Percentiles rank a stretch among this genome's conserved stretches.
Conservation (phyloP, 2,113 vertebrate genomes). For the Micronycteris hirsuta region DNA sequence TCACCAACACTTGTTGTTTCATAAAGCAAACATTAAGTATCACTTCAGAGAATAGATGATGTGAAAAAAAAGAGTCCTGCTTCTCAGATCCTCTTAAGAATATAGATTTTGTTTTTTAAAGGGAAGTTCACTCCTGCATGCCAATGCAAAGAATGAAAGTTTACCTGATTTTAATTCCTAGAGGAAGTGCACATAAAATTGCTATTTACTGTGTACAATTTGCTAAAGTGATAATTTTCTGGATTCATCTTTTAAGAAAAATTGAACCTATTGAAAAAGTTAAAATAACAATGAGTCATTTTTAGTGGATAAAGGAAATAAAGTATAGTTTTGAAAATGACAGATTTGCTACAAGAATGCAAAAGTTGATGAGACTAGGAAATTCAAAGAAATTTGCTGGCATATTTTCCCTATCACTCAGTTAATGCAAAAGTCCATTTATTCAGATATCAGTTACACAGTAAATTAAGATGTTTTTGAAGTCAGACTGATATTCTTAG, state of each 20-base stretch:
- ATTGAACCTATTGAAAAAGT: not conserved
- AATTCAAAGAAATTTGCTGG: not conserved
- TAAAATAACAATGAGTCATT: conserved; percentile 64
- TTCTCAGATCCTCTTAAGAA: conserved; percentile 64
- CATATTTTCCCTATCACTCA: not conserved
- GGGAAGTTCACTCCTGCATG: conserved; percentile 65
- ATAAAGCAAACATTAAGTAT: conserved; percentile 66
- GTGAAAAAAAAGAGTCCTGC: conserved; percentile 49
- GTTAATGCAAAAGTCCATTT: not conserved
- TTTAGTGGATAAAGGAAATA: conserved; percentile 31
- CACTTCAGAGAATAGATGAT: conserved; percentile 59
- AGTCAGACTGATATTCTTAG: not conserved
- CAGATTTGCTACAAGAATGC: not conserved
- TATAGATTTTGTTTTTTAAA: conserved; percentile 74
- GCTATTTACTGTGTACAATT: conserved; percentile 53
- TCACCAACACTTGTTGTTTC: not conserved
- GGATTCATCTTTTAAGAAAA: conserved; percentile 27
- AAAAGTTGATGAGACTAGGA: not conserved
- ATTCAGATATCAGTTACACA: not conserved
- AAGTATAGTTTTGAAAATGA: not conserved
- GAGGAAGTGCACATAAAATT: conserved; percentile 61
- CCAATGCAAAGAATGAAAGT: conserved; percentile 68
- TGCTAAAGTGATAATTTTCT: conserved; percentile 62
- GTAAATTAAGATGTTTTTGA: not conserved
- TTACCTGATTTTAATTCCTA: conserved; percentile 71